Evolutionary conservation across 2,113 vertebrate genomes (phyloP).

Genomic region (Hemiscyllium ocellatum): DNA sequence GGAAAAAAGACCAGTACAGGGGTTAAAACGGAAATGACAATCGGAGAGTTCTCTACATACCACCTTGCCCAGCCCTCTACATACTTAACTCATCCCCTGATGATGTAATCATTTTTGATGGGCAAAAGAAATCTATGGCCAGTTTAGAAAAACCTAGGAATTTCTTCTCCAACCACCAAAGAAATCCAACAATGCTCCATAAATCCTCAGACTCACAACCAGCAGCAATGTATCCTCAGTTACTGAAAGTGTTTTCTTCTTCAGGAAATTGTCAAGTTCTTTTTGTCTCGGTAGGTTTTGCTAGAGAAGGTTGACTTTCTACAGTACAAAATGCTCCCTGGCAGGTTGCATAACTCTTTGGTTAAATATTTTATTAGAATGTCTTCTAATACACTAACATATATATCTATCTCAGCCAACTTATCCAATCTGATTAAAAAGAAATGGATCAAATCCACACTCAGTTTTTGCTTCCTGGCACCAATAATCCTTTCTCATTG

Average conservation of each 20-base stretch:
- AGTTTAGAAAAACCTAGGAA: neutral
- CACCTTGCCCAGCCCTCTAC: neutral
- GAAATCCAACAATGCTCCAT: neutral
- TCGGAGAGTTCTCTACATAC: neutral
- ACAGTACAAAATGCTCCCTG: neutral
- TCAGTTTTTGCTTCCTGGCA: neutral
- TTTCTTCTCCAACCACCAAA: neutral
- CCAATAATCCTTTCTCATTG: neutral
- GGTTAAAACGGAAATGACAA: too few species aligned
- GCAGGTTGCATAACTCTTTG: neutral
- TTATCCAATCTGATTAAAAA: conserved; percentile 25
- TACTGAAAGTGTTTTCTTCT: neutral
- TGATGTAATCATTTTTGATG: neutral
- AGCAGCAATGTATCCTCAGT: neutral
- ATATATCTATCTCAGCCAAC: neutral
- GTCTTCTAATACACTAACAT: neutral
- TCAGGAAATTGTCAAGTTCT: neutral
- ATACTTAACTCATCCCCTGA: neutral
- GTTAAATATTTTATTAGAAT: conserved; percentile 6
- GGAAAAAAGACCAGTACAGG: too few species aligned
- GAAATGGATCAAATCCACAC: neutral
- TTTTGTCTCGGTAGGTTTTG: neutral
- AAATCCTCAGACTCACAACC: neutral
- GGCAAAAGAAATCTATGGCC: neutral
- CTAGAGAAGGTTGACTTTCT: neutral